Percentiles rank a stretch among this genome's conserved stretches.
Evolutionary conservation across 2,113 vertebrate genomes (phyloP).

Genomic region (Sakesphorus luctuosus): DNA sequence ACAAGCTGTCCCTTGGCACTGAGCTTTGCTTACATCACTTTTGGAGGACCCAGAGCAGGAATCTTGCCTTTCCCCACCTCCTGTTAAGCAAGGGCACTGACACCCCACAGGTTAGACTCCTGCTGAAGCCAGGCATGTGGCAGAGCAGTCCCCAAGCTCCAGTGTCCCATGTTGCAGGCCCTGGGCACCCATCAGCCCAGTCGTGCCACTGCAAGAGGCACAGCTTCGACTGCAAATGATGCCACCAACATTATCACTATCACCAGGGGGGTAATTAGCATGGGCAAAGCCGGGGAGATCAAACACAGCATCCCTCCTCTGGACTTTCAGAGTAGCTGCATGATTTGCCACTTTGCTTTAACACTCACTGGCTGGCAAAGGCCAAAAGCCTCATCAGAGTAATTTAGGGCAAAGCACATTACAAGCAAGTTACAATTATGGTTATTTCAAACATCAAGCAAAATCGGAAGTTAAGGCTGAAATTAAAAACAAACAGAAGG

Average conservation of each 20-base stretch:
- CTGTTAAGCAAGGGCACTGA: not conserved
- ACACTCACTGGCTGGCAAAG: constrained; percentile 18
- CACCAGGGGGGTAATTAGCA: not conserved
- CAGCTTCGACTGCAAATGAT: not conserved
- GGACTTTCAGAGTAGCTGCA: not conserved
- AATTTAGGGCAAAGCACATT: constrained; percentile 52
- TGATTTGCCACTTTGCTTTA: not conserved
- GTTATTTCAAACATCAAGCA: constrained; percentile 49
- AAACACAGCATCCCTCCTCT: not conserved
- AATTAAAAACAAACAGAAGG: constrained; percentile 19
- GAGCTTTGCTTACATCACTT: not conserved
- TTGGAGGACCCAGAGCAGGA: not conserved
- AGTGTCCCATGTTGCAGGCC: not conserved
- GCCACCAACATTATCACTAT: not conserved
- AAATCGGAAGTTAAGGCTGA: constrained; percentile 57
- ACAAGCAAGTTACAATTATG: constrained; percentile 51
- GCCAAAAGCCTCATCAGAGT: not conserved
- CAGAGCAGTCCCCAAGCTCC: not conserved
- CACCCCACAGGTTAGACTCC: not conserved
- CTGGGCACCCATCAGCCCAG: not conserved
- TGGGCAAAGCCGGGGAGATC: not conserved
- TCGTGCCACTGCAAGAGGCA: not conserved
- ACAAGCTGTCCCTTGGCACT: not conserved
- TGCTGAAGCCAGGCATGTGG: not conserved
- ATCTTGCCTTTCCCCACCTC: not conserved